These are phyloP conservation scores for Meriones psammophilus DNA, from an alignment of 2,797 vertebrate species.

Conservation along the genomic window DNA sequence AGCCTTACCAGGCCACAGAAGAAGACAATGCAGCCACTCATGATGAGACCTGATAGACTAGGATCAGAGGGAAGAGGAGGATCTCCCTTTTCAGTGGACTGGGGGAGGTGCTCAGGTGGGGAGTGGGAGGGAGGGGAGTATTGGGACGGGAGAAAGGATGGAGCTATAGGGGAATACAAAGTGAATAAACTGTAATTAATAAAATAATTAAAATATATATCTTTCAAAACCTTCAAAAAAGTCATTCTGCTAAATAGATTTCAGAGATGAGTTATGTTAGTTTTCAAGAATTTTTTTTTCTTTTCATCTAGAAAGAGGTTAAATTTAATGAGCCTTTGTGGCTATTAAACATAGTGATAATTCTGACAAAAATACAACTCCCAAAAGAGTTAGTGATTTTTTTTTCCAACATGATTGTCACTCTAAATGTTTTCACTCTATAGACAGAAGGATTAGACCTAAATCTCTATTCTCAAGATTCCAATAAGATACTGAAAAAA, in stretches of 20 bases:
- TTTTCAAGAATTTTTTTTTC: slow-evolving; percentile 26
- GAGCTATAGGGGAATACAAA: too few relatives aligned
- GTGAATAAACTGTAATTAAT: too few relatives aligned
- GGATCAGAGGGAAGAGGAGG: too few relatives aligned
- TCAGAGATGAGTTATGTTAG: not conserved
- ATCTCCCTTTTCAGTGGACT: too few relatives aligned
- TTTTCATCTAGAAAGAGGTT: slow-evolving; percentile 38
- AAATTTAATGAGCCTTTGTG: not conserved
- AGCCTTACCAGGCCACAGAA: too few relatives aligned
- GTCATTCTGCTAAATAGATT: not conserved
- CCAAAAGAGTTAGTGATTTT: not conserved
- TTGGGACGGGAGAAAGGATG: too few relatives aligned
- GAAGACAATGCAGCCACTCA: too few relatives aligned
- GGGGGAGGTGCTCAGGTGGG: too few relatives aligned
- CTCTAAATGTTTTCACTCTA: not conserved
- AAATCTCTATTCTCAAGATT: slow-evolving; percentile 15
- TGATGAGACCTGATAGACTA: too few relatives aligned
- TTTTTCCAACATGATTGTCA: not conserved
- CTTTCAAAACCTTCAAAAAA: not conserved
- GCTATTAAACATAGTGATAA: not conserved
- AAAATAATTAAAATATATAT: too few relatives aligned
- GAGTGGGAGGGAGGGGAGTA: too few relatives aligned
- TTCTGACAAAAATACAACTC: slow-evolving; percentile 32
- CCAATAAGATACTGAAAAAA: not conserved
- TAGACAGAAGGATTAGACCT: not conserved